phyloP scores from a whole-genome alignment of 2,113 vertebrate species.

The Zosterops japonicus region DNA sequence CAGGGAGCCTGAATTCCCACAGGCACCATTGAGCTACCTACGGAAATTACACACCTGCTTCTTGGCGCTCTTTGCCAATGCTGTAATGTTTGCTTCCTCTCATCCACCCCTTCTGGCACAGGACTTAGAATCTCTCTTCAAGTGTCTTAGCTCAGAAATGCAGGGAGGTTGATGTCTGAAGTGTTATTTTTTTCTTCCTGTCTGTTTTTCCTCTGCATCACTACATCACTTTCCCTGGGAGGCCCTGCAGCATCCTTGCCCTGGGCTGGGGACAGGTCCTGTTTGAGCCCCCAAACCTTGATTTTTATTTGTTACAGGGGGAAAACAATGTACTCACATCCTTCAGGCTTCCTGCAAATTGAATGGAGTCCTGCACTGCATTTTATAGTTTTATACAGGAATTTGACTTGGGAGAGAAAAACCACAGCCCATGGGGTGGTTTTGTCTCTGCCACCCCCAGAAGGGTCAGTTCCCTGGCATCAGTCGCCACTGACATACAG shows the following conservation, averaged over 20 bases:
- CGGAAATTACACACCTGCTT: conserved; percentile 16
- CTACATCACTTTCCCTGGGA: background rate
- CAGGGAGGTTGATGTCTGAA: background rate
- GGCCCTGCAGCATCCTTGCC: background rate
- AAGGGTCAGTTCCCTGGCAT: background rate
- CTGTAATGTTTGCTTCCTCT: background rate
- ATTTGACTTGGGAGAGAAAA: background rate
- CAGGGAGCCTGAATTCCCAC: conserved; percentile 2
- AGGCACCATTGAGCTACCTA: background rate
- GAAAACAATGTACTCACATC: fast-evolving
- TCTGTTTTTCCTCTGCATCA: background rate
- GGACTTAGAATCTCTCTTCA: background rate
- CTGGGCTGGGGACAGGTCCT: fast-evolving
- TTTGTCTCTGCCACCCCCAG: too few species aligned
- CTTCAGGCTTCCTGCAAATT: background rate
- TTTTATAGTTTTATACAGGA: background rate
- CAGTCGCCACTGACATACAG: background rate
- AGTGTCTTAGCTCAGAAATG: background rate
- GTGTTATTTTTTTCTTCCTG: too few species aligned
- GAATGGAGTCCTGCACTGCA: background rate
- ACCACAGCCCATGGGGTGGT: fast-evolving
- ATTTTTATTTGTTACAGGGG: background rate
- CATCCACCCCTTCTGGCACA: background rate
- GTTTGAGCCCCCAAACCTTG: background rate
- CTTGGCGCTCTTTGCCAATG: background rate